Conservation (phyloP, 1,140 invertebrate species). For the Penaeus indicus region DNA sequence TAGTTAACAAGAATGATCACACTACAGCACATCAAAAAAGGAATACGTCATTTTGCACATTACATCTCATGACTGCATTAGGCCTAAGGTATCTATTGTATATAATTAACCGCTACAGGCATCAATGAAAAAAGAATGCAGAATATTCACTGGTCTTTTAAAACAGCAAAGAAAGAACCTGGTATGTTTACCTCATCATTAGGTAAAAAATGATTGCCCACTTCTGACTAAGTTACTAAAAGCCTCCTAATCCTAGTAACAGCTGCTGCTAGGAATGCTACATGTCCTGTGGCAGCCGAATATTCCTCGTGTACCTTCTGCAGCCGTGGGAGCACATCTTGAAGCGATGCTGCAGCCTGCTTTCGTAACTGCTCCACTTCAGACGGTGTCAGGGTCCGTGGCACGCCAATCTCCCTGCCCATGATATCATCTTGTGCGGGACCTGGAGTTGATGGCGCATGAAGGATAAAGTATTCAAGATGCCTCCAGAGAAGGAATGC, state of each 20-base stretch:
- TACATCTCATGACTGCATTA: no score
- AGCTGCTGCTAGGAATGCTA: conserved; percentile 54
- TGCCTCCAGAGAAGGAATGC: conserved; percentile 53
- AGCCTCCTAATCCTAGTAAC: conserved; percentile 53
- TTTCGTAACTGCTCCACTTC: conserved; percentile 45
- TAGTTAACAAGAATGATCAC: no score
- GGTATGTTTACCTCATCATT: no score
- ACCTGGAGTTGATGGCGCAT: conserved; percentile 49
- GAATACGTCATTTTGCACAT: no score
- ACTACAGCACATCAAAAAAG: no score
- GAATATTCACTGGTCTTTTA: no score
- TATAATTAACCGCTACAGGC: no score
- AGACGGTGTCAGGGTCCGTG: conserved; percentile 39
- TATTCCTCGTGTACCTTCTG: conserved; percentile 57
- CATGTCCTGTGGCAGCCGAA: conserved; percentile 45
- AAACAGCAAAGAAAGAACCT: no score
- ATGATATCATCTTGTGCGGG: conserved; percentile 44
- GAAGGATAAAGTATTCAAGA: conserved; percentile 53
- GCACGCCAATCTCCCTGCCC: conserved; percentile 37
- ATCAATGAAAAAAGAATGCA: no score
- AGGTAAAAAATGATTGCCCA: no score
- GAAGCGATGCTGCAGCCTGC: conserved; percentile 40
- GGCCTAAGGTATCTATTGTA: no score
- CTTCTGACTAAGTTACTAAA: conserved; percentile 32
- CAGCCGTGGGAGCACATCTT: conserved; percentile 49